Base-by-base conservation (phyloP, 2,888 invertebrate species). In the Drosophila robusta region DNA sequence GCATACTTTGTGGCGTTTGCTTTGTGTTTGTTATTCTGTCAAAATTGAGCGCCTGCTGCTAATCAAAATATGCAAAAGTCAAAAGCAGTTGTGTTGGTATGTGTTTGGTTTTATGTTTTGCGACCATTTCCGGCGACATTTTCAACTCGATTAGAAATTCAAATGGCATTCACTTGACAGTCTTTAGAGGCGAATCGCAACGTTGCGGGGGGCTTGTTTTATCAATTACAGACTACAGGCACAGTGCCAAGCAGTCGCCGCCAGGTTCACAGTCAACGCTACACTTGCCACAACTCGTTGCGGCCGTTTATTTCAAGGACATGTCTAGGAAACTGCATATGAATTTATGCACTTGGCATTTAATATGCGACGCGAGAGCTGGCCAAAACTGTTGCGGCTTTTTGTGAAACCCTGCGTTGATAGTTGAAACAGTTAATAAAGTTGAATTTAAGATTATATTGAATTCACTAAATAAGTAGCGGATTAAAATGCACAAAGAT, bases 91-190 rank as follows among this genome's bases (percentile, higher is more conserved):
- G 22, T 62, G 41, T 68, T 44, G 41, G 55, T 49, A 12, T 38
- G 44, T 50, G 18, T 26, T 68, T 29, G 57, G 36, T 44, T 75
- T 74, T 62, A 63, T 74, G 75, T 73, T 75, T 75, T 75, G 74
- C 62, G 51, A 61, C 54, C 70, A 61, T 76, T 79, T 79, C 79
- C 80, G 80, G 71, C 65, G 73, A 60, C 67, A 76, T 68, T 69
- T 78, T 41, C 75, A 65, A 57, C 64, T 75, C 68, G 76, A 75
- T 89, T 89, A 78, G 65, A 68, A 70, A 89, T 87, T 75, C 90
- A 87, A 89, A 89, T 77, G 69, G 69, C 76, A 84, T 78, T 78
- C 36, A 9, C 26, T 76, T 79, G 76, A 68, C 71, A 67, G 55
- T 45, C 24, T 24, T 9, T 18, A n/a, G 9, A 34, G 47, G 4